These are phyloP conservation scores for Drosophila albomicans DNA, from an alignment of 1,140 invertebrate genomes.

Conservation along the genomic window DNA sequence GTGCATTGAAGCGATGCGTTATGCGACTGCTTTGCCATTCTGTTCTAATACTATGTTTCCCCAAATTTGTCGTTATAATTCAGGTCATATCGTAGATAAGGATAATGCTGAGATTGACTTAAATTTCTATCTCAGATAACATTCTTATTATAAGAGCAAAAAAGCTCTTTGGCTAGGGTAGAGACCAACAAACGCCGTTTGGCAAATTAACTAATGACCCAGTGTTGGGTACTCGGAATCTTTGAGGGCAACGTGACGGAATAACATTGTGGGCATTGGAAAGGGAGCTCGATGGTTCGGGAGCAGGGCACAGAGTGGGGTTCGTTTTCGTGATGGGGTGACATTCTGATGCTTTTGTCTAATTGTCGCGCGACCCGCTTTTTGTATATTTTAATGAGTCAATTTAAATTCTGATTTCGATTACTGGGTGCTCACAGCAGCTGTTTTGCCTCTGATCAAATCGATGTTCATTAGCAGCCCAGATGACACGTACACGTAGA, in stretches of 20 bases:
- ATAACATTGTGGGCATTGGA: not conserved
- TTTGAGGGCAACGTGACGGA: conserved; percentile 2
- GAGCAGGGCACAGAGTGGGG: not conserved
- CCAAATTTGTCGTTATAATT: no score
- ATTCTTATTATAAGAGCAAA: no score
- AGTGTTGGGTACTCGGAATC: conserved; percentile 45
- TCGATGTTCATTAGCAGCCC: conserved; percentile 79
- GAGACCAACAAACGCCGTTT: conserved; percentile 57
- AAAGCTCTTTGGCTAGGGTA: conserved; percentile 32
- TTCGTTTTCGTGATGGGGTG: not conserved
- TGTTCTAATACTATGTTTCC: no score
- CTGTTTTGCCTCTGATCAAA: conserved; percentile 59
- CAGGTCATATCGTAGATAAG: no score
- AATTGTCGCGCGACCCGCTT: conserved; percentile 80
- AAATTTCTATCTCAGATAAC: no score
- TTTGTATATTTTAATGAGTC: conserved; percentile 81
- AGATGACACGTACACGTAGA: conserved; percentile 24
- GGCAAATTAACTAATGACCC: conserved; percentile 81
- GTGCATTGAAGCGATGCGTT: no score
- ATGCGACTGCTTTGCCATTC: no score
- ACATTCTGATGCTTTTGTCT: conserved; percentile 63
- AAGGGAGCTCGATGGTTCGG: not conserved
- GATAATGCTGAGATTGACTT: no score
- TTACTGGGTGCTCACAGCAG: conserved; percentile 59
- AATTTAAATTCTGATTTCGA: conserved; percentile 83